Evolutionary conservation across 37 sponge, comb jelly and placozoan species (phyloP).

Genomic region (Diacarnus erythraeanus): DNA sequence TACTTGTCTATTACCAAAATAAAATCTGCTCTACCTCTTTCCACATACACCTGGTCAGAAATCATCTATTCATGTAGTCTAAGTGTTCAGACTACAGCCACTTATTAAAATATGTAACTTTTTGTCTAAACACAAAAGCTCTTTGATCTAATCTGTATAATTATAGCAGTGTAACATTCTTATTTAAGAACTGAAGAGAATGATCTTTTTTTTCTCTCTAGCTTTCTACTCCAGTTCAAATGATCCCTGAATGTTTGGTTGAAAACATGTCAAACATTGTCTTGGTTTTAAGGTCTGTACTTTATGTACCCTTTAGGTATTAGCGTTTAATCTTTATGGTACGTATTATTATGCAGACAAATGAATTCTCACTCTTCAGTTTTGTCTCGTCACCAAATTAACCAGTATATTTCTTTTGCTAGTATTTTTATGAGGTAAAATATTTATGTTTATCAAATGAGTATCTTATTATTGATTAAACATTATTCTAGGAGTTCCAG

Average conservation of each 20-base stretch:
- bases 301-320: not conserved
- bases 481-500: slow-evolving; percentile 36
- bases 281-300: slow-evolving; percentile 38
- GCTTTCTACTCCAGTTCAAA: slow-evolving; percentile 18
- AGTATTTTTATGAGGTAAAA: slow-evolving; percentile 58
- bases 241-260: slow-evolving; percentile 64
- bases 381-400: not conserved
- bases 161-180: too few species aligned
- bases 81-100: not conserved
- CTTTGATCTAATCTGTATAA: too few species aligned
- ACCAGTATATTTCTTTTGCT: slow-evolving; percentile 48
- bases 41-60: slow-evolving; percentile 6
- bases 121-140: not conserved
- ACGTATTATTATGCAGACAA: slow-evolving; percentile 24
- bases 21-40: not conserved
- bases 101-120: not conserved
- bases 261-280: slow-evolving; percentile 61
- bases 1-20: not conserved
- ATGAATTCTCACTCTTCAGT: not conserved
- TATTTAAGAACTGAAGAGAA: too few species aligned
- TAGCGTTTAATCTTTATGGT: not conserved
- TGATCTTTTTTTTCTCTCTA: not conserved
- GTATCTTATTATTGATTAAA: too few species aligned
- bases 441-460: too few species aligned
- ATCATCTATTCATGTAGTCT: not conserved